Conservation (phyloP, 2,113 vertebrate species). For the Chelonoidis abingdonii region DNA sequence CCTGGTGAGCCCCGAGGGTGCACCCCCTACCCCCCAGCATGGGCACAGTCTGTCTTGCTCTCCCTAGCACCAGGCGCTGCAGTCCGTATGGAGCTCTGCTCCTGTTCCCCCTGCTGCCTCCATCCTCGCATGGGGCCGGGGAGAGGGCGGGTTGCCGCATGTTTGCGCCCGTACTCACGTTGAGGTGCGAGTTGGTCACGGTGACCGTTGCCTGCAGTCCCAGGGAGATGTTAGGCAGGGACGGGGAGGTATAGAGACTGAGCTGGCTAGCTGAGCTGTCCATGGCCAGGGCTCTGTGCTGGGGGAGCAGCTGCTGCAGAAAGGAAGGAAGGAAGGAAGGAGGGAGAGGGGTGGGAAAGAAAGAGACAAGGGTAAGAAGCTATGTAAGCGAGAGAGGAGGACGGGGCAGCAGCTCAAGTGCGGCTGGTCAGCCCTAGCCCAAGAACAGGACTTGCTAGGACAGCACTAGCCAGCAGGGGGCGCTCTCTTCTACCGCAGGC, state of each 20-base stretch:
- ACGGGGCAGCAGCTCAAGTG: no score
- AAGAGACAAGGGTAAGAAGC: not conserved
- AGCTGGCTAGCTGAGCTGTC: slow-evolving; percentile 90
- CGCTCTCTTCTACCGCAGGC: not conserved
- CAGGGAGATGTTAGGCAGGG: slow-evolving; percentile 96
- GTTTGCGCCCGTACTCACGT: slow-evolving; percentile 77
- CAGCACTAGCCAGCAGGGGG: not conserved
- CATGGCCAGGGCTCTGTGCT: slow-evolving; percentile 87
- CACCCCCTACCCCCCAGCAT: not conserved
- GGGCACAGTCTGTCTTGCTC: not conserved
- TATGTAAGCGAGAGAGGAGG: not conserved
- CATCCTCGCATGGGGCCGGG: no score
- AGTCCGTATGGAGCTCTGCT: rapidly evolving
- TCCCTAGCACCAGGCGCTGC: not conserved
- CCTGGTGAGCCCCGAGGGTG: no score
- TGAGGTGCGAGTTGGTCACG: slow-evolving; percentile 90
- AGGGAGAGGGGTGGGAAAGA: not conserved
- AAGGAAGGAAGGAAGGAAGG: not conserved
- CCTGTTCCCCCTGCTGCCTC: no score
- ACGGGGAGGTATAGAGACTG: slow-evolving; percentile 95
- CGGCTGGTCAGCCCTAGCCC: not conserved
- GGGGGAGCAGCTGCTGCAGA: slow-evolving; percentile 87
- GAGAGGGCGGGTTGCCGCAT: no score
- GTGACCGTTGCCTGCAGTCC: slow-evolving; percentile 89
- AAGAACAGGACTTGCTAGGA: not conserved